Conservation (phyloP, 2,797 vertebrate genomes). For the Glyptemys insculpta region DNA sequence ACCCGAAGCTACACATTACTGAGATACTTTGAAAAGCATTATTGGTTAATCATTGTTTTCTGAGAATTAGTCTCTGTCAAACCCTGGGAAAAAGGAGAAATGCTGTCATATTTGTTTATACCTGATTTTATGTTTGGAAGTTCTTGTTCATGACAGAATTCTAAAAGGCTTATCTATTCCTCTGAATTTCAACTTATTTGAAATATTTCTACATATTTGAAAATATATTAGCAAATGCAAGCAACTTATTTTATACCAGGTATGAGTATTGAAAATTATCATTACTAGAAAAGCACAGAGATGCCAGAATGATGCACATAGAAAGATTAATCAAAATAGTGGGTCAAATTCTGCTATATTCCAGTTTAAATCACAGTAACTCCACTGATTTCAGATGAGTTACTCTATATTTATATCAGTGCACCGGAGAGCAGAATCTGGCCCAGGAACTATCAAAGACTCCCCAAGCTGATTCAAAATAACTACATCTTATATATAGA, state of each 20-base stretch:
- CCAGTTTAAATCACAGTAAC: background rate
- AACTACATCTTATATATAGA: background rate
- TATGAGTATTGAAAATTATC: background rate
- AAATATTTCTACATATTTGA: background rate
- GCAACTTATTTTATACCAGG: background rate
- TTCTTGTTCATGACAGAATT: background rate
- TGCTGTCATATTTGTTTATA: background rate
- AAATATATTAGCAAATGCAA: background rate
- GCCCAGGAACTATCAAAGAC: background rate
- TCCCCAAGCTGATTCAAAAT: slow-evolving; percentile 29
- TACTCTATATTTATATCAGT: background rate
- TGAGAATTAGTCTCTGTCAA: background rate
- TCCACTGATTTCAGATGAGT: background rate
- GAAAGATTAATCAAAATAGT: background rate
- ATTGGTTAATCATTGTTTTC: background rate
- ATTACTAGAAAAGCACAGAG: background rate
- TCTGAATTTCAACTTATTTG: slow-evolving; percentile 13
- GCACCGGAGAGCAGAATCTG: background rate
- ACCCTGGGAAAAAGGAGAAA: background rate
- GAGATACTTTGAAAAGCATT: background rate
- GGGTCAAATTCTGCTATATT: background rate
- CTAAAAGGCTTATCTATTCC: background rate
- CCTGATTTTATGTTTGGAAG: slow-evolving; percentile 12
- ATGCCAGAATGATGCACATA: background rate
- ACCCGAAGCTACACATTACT: background rate